Conservation (phyloP, 2,113 vertebrate species). For the Oreotrochilus melanogaster region DNA sequence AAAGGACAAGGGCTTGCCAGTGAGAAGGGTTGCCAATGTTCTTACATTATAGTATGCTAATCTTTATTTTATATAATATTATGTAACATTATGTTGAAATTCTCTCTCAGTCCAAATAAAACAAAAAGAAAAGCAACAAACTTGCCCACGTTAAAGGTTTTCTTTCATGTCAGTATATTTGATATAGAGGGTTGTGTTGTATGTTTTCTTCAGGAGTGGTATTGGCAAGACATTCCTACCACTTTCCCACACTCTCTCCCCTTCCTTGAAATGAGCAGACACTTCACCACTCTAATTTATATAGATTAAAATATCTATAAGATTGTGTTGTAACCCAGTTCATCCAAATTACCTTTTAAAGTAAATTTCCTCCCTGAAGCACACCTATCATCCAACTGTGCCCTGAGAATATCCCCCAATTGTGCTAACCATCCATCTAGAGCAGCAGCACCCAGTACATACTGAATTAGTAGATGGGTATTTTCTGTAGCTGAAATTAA, state of each 20-base stretch:
- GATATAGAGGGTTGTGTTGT: neutral
- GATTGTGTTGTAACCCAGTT: neutral
- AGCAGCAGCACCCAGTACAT: neutral
- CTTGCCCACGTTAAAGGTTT: neutral
- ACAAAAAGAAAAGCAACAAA: neutral
- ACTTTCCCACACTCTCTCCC: neutral
- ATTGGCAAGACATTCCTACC: neutral
- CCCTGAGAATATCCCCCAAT: neutral
- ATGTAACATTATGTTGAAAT: neutral
- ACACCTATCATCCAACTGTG: neutral
- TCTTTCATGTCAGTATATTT: neutral
- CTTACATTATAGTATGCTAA: neutral
- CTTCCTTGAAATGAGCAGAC: neutral
- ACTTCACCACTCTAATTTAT: neutral
- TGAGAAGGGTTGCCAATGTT: neutral
- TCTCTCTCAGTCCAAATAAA: neutral
- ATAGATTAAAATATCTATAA: neutral
- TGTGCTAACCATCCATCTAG: neutral
- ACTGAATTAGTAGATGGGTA: neutral
- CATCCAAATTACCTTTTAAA: neutral
- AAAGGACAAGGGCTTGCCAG: neutral
- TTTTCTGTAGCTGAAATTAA: slow-evolving; percentile 37
- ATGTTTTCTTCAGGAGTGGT: neutral
- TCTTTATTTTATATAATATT: neutral
- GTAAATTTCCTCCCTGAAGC: neutral